Evolutionary conservation across 37 sponge, comb jelly and placozoan genomes (phyloP).

Genomic region (Haliclona indistincta): DNA sequence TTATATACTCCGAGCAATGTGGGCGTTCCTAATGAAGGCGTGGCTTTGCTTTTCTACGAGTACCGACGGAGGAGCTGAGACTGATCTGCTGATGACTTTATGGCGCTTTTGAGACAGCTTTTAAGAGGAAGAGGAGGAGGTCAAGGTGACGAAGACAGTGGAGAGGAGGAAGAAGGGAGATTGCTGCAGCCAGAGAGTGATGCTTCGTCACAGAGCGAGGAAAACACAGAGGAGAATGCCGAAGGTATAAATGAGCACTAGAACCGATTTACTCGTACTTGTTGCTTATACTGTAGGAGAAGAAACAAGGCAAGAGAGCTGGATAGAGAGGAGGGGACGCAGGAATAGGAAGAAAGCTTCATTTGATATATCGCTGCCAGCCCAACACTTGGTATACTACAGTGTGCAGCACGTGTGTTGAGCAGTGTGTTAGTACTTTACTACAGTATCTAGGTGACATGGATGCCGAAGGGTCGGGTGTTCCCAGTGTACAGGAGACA

Average conservation of each 20-base stretch:
- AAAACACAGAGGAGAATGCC: neutral
- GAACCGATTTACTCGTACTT: neutral
- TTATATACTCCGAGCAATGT: too few relatives aligned
- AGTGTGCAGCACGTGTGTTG: neutral
- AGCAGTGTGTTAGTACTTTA: neutral
- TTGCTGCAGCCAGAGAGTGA: neutral
- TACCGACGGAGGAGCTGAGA: too few relatives aligned
- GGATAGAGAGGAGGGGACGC: neutral
- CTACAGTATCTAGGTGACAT: constrained; percentile 76
- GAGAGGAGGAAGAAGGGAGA: constrained; percentile 1
- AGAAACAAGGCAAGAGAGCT: neutral
- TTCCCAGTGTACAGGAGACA: constrained; percentile 26
- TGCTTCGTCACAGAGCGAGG: neutral
- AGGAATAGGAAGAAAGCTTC: neutral
- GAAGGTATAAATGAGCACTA: neutral
- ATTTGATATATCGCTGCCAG: constrained; percentile 70
- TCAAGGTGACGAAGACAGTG: neutral
- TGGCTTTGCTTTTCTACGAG: too few relatives aligned
- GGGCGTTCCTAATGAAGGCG: too few relatives aligned
- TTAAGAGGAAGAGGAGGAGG: constrained; percentile 1
- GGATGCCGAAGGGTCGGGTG: constrained; percentile 49
- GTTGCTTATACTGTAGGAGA: neutral
- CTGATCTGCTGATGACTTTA: too few relatives aligned
- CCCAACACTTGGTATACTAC: constrained; percentile 64
- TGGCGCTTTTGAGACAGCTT: neutral